Percentiles rank a stretch among this genome's conserved stretches.
phyloP scores from a whole-genome alignment of 2,888 invertebrate species.

The Leptinotarsa peninsularis region DNA sequence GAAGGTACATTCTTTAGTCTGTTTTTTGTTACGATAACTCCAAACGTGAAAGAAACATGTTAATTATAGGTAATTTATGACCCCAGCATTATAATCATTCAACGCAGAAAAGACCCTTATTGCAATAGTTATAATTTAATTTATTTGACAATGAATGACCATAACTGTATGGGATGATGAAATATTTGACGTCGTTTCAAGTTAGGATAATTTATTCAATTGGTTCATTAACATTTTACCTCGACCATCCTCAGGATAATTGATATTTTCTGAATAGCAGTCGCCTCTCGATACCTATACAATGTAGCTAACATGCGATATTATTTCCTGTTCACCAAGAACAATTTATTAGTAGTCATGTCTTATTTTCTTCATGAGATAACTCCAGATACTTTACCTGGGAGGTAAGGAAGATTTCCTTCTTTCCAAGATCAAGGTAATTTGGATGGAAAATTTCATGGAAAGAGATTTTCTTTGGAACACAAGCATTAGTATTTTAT shows the following conservation, averaged over 20 bases:
- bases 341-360: slow-evolving; percentile 10
- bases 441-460: too few species aligned
- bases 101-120: neutral
- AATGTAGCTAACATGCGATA: slow-evolving; percentile 19
- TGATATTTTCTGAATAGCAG: slow-evolving; percentile 32
- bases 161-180: slow-evolving; percentile 18
- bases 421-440: too few species aligned
- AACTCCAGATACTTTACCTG: neutral
- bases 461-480: too few species aligned
- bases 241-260: slow-evolving; percentile 27
- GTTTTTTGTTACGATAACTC: too few species aligned
- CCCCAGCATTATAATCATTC: slow-evolving; percentile 4
- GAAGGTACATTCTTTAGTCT: too few species aligned
- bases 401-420: neutral
- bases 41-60: neutral
- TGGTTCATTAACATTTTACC: slow-evolving; percentile 31
- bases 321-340: slow-evolving; percentile 28
- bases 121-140: slow-evolving; percentile 18
- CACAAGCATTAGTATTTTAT: too few species aligned
- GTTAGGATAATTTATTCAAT: slow-evolving; percentile 26
- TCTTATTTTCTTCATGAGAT: neutral
- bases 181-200: slow-evolving; percentile 24
- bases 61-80: slow-evolving; percentile 5
- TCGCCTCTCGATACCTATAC: slow-evolving; percentile 15
- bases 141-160: slow-evolving; percentile 27